Evolutionary conservation across 1,140 invertebrate genomes (phyloP).

Genomic region (Drosophila trapezifrons): DNA sequence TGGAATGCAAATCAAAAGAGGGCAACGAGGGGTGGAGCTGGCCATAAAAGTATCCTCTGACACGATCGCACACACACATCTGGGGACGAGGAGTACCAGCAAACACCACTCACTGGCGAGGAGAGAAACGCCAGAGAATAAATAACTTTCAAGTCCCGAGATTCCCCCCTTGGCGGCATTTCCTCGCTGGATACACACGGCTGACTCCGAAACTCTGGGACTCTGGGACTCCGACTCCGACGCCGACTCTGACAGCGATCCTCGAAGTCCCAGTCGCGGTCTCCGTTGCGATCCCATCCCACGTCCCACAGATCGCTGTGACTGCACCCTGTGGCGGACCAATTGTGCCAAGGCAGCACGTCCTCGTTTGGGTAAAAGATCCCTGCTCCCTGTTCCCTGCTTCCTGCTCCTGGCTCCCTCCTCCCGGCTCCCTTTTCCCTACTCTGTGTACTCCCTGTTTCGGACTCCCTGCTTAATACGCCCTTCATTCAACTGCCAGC

Average conservation of each 20-base stretch:
- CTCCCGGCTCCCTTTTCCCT: neutral
- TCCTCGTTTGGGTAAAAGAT: slow-evolving; percentile 62
- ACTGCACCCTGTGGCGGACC: slow-evolving; percentile 77
- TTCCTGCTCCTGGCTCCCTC: neutral
- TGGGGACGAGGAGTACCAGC: neutral
- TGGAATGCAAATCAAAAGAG: slow-evolving; percentile 76
- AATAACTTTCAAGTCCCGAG: slow-evolving; percentile 64
- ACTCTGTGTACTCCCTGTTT: neutral
- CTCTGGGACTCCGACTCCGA: slow-evolving; percentile 12
- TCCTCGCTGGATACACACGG: slow-evolving; percentile 72
- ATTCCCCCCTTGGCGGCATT: slow-evolving; percentile 58
- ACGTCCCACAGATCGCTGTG: slow-evolving; percentile 23
- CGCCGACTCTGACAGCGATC: slow-evolving; percentile 27
- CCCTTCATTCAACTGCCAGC: slow-evolving; percentile 5
- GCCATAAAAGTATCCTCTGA: slow-evolving; percentile 80
- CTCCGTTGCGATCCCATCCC: slow-evolving; percentile 26
- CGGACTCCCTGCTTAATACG: slow-evolving; percentile 6
- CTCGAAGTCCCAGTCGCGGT: slow-evolving; percentile 22
- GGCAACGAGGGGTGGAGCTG: slow-evolving; percentile 17
- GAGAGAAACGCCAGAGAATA: slow-evolving; percentile 63
- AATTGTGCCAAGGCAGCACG: slow-evolving; percentile 70
- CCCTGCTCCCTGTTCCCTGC: slow-evolving; percentile 21
- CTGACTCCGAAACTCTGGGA: slow-evolving; percentile 49
- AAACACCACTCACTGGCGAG: neutral
- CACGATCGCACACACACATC: slow-evolving; percentile 30